Base-by-base conservation (phyloP, 2,113 vertebrate genomes). In the Gymnobelideus leadbeateri region DNA sequence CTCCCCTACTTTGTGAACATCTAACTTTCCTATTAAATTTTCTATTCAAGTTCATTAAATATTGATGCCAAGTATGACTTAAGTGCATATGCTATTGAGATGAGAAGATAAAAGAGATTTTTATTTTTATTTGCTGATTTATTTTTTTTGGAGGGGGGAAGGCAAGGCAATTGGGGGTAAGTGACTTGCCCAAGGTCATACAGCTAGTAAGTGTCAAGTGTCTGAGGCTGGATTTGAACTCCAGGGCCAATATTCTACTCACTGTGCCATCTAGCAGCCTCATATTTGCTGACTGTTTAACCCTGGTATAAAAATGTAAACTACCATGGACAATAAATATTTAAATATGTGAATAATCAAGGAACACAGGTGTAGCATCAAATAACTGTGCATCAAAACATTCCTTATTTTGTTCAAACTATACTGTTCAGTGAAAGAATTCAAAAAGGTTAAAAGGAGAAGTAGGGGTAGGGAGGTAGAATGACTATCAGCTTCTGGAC, bases 91-190 rank as follows among this genome's bases (percentile, higher is more conserved):
- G 92, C 77, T 93, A 94, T 61, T 37, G 93, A 26, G 9, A 46
- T 54, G 11, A 26, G 6, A n/a, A 89, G 7, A n/a, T 28, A 91
- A 52, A 52, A 93, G 57, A 93, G 57, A 93, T 28, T 94, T 94
- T 91, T 50, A 90, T 24, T 91, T 94, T 54, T 92, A 8, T 92
- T 94, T 94, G n/a, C 68, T 89, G 21, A 93, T 94, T 89, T 49
- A 49, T 49, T 49, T 49, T 49, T 49, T 49, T 49, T 49, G 47
- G 47, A 49, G 47, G 47, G 47, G 47, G 47, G 47, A 49, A 49
- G 47, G 47, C 47, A 49, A 49, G 47, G 47, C 47, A 49, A 49
- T 49, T 49, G 47, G 47, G 47, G 4, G 47, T 49, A 49, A 49
- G 47, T 49, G 47, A 49, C 47, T 49, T 49, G 47, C 47, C 47